These are phyloP conservation scores for Chelidonichthys spinosus DNA, from an alignment of 2,797 vertebrate species.

Conservation along the genomic window DNA sequence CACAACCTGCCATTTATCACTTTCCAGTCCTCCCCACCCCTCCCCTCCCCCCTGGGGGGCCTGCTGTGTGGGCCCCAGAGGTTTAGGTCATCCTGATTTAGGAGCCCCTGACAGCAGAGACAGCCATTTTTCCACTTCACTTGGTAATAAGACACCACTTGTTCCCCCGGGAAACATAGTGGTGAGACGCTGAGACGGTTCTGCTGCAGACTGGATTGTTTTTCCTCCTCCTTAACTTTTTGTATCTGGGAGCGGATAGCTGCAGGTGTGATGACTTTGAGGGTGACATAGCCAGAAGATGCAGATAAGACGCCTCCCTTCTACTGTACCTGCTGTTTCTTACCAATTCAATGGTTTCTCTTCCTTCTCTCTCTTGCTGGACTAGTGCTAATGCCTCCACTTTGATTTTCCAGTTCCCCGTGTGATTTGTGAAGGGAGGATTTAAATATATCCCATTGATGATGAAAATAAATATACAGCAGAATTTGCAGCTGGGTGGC, in stretches of 20 bases:
- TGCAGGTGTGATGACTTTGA: slow-evolving; percentile 68
- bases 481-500: slow-evolving; percentile 75
- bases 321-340: slow-evolving; percentile 57
- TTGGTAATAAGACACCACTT: slow-evolving; percentile 65
- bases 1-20: slow-evolving; percentile 61
- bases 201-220: slow-evolving; percentile 47
- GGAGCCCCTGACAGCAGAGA: slow-evolving; percentile 63
- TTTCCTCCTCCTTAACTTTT: slow-evolving; percentile 20
- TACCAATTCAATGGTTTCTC: slow-evolving; percentile 36
- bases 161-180: slow-evolving; percentile 66
- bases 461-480: slow-evolving; percentile 62
- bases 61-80: slow-evolving; percentile 56
- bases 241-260: slow-evolving; percentile 47
- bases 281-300: slow-evolving; percentile 64
- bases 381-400: slow-evolving; percentile 56
- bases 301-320: slow-evolving; percentile 46
- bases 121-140: slow-evolving; percentile 67
- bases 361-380: slow-evolving; percentile 32
- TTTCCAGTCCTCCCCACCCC: slow-evolving; percentile 23
- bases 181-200: slow-evolving; percentile 46
- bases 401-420: slow-evolving; percentile 66
- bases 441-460: slow-evolving; percentile 65
- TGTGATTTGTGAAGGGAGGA: slow-evolving; percentile 62
- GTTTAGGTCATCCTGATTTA: slow-evolving; percentile 75
- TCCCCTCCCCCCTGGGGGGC: slow-evolving; percentile 43